Evolutionary conservation across 2,797 vertebrate species (phyloP), one percentile per base, ranked within the genome.

Genomic region (Anguilla anguilla): DNA sequence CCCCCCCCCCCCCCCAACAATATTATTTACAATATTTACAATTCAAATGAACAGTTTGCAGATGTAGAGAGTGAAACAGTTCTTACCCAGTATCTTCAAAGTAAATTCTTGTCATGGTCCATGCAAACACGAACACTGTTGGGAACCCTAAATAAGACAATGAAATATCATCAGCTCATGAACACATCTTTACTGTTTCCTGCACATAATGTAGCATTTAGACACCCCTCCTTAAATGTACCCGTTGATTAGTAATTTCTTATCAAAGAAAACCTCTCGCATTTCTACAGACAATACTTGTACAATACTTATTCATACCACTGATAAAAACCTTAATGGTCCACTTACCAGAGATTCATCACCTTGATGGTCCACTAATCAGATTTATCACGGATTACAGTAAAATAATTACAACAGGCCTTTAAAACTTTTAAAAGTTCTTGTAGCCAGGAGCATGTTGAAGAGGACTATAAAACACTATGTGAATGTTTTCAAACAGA

Each of bases 81-180:
- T 91, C 96, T 97, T 92, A 98, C 98, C 96, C 97, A 0, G 96
- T 97, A 91, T 99, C 97, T 57, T 98, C 98, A 53, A 98, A 91
- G 87, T 96, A 95, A 90, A 98, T 92, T 90, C 97, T 94, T 51
- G 96, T 94, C 81, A 95, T 91, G n/a, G 94, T 96, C 98, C 98
- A 99, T 0, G 90, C 95, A 5, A 94, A 94, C n/a, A 96, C 96
- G 87, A 98, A 97, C 91, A 97, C 74, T 0, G 96, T 97, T 89
- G 98, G 98, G 91, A 97, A 94, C 86, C 97, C 98, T 99, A 93
- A 1, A 64, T 89, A 90, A 89, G 89, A 88, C 25, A 88, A 46
- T 67, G 61, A 25, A 83, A 72, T 10, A 6, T 82, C 46, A 81
- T 49, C 46, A 82, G 7, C 7, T 82, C 7, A n/a, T 77, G 13